Conservation (phyloP, 2,888 invertebrate genomes). For the Drosophila prolongata region DNA sequence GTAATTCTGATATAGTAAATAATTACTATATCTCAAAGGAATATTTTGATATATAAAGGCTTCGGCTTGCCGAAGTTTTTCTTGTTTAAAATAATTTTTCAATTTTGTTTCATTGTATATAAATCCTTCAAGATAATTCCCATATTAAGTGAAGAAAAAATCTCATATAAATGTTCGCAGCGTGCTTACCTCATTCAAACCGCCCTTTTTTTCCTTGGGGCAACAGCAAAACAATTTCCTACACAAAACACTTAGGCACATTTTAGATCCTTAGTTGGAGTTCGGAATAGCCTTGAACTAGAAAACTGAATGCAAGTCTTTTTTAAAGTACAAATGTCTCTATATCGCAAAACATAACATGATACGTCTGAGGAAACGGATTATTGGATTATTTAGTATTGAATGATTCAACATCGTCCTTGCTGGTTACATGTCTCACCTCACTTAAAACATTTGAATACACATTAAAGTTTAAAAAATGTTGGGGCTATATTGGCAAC, state of each 20-base stretch:
- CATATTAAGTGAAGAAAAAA: too few species aligned
- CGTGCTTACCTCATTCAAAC: conserved; percentile 83
- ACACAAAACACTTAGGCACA: conserved; percentile 64
- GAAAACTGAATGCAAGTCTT: not conserved
- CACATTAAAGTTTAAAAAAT: not conserved
- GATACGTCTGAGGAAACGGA: not conserved
- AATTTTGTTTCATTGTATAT: too few species aligned
- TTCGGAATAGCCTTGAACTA: not conserved
- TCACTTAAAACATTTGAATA: not conserved
- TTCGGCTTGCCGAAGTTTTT: too few species aligned
- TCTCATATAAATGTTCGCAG: not conserved
- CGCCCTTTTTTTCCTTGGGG: conserved; percentile 67
- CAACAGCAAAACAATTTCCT: conserved; percentile 69
- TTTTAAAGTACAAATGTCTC: not conserved
- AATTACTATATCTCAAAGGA: too few species aligned
- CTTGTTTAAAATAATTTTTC: too few species aligned
- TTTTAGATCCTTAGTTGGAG: conserved; percentile 21
- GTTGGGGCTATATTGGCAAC: not conserved
- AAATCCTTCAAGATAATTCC: too few species aligned
- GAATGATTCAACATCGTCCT: conserved; percentile 24
- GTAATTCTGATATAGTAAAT: too few species aligned
- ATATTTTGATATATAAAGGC: too few species aligned
- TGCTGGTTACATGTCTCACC: not conserved
- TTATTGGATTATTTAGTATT: not conserved
- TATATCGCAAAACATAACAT: not conserved